Evolutionary conservation across 2,113 vertebrate genomes (phyloP).

Genomic region (Piprites chloris): DNA sequence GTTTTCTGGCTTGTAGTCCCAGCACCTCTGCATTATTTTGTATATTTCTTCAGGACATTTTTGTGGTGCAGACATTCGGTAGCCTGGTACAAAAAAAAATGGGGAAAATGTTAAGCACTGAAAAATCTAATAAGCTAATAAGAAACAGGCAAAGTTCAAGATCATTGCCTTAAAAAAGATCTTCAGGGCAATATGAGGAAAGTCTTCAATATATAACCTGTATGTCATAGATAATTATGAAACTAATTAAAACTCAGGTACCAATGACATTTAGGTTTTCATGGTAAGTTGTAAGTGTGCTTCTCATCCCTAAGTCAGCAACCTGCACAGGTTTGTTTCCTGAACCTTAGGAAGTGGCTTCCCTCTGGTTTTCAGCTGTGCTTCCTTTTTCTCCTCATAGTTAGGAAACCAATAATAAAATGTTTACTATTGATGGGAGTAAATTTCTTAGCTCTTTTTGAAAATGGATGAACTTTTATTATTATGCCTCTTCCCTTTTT

Average conservation of each 20-base stretch:
- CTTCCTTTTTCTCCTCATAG: background rate
- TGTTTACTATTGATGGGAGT: background rate
- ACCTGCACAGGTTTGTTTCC: background rate
- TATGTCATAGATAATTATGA: background rate
- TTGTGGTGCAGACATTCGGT: conserved; percentile 93
- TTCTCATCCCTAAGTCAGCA: background rate
- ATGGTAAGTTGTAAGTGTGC: background rate
- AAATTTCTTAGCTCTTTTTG: background rate
- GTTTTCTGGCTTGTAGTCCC: conserved; percentile 95
- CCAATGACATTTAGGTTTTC: background rate
- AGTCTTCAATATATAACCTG: background rate
- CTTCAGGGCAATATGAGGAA: background rate
- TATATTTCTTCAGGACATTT: conserved; percentile 94
- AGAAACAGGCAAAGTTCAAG: background rate
- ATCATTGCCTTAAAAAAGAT: background rate
- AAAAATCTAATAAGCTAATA: no score
- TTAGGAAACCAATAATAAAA: background rate
- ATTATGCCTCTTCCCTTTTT: background rate
- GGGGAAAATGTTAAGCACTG: background rate
- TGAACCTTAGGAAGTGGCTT: background rate
- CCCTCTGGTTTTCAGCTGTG: background rate
- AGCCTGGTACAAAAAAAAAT: conserved; percentile 73
- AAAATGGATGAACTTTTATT: background rate
- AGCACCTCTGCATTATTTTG: conserved; percentile 93
- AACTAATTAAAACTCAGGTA: background rate